These are phyloP conservation scores for Polypterus bichir DNA, from an alignment of 2,113 vertebrate species.

Conservation along the genomic window DNA sequence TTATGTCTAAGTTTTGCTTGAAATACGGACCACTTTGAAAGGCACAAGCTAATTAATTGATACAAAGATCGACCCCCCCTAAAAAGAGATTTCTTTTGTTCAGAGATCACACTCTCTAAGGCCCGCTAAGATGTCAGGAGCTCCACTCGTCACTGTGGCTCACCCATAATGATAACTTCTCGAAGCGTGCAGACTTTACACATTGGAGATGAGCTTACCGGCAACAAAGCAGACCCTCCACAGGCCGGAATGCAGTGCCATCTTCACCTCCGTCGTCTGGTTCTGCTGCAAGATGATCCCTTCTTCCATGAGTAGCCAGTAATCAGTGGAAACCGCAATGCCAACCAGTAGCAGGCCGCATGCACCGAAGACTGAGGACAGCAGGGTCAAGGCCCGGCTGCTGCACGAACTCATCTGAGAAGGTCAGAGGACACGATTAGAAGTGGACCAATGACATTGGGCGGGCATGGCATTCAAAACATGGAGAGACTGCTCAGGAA, in stretches of 20 bases:
- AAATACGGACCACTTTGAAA: no score
- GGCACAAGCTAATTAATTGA: conserved; percentile 9
- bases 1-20: no score
- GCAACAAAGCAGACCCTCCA: conserved; percentile 88
- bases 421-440: conserved; percentile 13
- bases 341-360: conserved; percentile 79
- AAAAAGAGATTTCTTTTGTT: no score
- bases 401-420: conserved; percentile 77
- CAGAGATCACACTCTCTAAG: neutral
- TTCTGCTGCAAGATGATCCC: conserved; percentile 79
- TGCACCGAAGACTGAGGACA: conserved; percentile 81
- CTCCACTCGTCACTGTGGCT: neutral
- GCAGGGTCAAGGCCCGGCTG: conserved; percentile 78
- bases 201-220: conserved; percentile 39
- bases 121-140: neutral
- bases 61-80: conserved; percentile 4
- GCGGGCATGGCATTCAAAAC: neutral
- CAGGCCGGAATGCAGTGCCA: conserved; percentile 81
- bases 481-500: neutral
- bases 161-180: fast-evolving
- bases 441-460: neutral
- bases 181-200: neutral
- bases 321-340: conserved; percentile 84
- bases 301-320: conserved; percentile 88
- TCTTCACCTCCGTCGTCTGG: conserved; percentile 83